Evolutionary conservation across 2,113 vertebrate species (phyloP), one percentile per base, ranked within the genome.

Genomic region (Campylomormyrus numenius): DNA sequence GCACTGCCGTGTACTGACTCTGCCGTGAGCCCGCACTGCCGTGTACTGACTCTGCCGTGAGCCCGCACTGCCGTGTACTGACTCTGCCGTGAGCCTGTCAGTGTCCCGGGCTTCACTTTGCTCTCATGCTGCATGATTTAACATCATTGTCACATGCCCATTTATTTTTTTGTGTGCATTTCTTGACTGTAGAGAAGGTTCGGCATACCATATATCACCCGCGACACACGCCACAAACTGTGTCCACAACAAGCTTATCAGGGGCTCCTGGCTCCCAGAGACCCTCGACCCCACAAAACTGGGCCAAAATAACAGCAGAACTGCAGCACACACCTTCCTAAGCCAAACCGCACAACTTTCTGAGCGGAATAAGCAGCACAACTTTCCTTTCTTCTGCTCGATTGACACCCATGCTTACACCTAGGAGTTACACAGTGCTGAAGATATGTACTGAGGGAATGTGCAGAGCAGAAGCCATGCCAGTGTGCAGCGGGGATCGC

Each of bases 101-200:
- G 27, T 42, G 83, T 48, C 46, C 19, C 21, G 10, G 83, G 21
- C 3, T 24, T 9, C 42, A 46, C 45, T 85, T 10, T 46, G 5
- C 42, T 48, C 42, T 85, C 83, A 21, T 27, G 24, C 4, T 85
- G 9, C 24, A 46, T n/a, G 10, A 48, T 85, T 85, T 85, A 8
- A 49, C 83, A 27, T 85, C 83, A 46, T 48, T 46, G 8, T 8
- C 45, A 85, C 24, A 39, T 85, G 83, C 6, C 83, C 42, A 42
- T 49, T 85, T 85, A n/a, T n/a, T 74, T 74, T 35, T 85, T 85
- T 85, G 39, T 46, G 83, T n/a, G 83, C 83, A 17, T 49, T 85
- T 85, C 45, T 8, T 24, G 9, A 85, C 45, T 85, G 83, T 45
- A 48, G 9, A 85, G 42, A 85, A 13, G 9, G 42, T 85, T 85